Base-by-base conservation (phyloP, 2,888 invertebrate species). In the Papilio demoleus region DNA sequence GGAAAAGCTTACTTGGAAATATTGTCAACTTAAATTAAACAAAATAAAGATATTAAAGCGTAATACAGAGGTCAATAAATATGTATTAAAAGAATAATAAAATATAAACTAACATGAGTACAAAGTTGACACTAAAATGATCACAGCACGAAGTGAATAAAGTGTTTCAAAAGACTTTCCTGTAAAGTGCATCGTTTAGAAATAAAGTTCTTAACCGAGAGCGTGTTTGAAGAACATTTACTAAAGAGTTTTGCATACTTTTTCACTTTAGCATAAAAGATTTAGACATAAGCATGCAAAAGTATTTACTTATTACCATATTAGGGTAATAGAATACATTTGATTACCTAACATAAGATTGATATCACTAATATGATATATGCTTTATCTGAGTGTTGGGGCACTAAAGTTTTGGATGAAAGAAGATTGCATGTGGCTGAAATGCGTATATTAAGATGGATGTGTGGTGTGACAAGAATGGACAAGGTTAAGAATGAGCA, bases 121-220 rank as follows among this genome's bases (percentile, higher is more conserved):
- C 62, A 47, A 45, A 34, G 34, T 22, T 6, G 47, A 17, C 62
- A 62, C 12, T 47, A 36, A 62, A 62, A 47, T 47, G 62, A 56
- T 31, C 31, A 62, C 8, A 62, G 14, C 31, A 31, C 12, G 17
- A 66, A 67, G 47, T 67, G 66, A 67, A 67, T 65, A 65, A 60
- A 67, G 60, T 50, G 50, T 63, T 36, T 38, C 17, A 65, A 58
- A 65, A 58, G 65, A 42, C 65, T 58, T 56, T 11, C 24, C 36
- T 64, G 63, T 50, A 64, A 56, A 64, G 50, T 50, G 50, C 40
- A 58, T 27, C 56, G 58, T 42, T 58, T 42, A 38, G 40, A 14
- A 58, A 58, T 65, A 38, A 65, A 65, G 42, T 65, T 58, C 56
- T 65, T 59, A 38, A 59, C 36, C 34, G 36, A 34, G 14, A 64